Conservation (phyloP, 2,888 invertebrate genomes). For the Drosophila villosipedis region DNA sequence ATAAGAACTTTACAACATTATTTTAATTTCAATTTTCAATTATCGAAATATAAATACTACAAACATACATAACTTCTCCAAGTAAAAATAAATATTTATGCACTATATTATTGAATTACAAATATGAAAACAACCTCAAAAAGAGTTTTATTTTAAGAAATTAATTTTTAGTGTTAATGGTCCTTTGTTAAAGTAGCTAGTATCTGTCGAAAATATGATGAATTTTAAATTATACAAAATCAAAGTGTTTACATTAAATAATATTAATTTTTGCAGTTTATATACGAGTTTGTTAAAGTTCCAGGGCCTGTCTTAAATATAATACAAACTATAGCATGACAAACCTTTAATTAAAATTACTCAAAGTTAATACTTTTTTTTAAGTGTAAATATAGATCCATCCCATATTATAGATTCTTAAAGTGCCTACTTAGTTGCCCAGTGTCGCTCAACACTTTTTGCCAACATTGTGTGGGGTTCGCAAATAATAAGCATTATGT, state of each 20-base stretch:
- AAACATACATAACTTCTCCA: background rate
- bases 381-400: background rate
- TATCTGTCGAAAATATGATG: background rate
- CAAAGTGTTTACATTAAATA: background rate
- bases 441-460: constrained; percentile 18
- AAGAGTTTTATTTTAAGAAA: background rate
- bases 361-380: background rate
- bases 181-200: background rate
- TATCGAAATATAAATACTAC: background rate
- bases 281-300: background rate
- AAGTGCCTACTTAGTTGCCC: constrained; percentile 5
- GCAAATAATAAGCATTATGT: constrained; percentile 15
- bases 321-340: background rate
- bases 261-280: background rate
- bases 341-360: background rate
- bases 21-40: background rate
- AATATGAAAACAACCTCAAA: background rate
- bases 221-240: background rate
- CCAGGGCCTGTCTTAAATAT: background rate
- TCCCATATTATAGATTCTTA: background rate
- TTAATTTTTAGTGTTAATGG: background rate
- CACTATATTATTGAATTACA: background rate
- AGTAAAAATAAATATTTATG: background rate
- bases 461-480: constrained; percentile 41
- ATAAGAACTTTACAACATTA: background rate